These are phyloP conservation scores for Mesitornis unicolor DNA, from an alignment of 2,113 vertebrate genomes.

Conservation along the genomic window DNA sequence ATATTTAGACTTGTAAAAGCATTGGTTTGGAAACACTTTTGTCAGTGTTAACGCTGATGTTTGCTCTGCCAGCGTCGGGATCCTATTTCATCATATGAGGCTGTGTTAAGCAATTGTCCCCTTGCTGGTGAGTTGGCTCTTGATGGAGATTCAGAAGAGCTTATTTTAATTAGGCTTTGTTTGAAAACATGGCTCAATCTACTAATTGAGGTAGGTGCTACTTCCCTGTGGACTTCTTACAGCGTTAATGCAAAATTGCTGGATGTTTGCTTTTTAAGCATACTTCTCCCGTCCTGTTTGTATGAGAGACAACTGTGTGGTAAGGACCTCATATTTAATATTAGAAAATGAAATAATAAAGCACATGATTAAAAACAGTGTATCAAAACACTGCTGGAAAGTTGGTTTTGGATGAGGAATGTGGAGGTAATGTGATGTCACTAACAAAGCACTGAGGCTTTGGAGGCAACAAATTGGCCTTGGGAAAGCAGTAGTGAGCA, in stretches of 20 bases:
- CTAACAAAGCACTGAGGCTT: not conserved
- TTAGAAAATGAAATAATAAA: not conserved
- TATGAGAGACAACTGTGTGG: not conserved
- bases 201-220: slow-evolving; percentile 11
- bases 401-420: not conserved
- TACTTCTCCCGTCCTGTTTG: not conserved
- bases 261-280: not conserved
- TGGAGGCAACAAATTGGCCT: not conserved
- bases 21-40: not conserved
- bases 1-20: not conserved
- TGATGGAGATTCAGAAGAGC: slow-evolving; percentile 12
- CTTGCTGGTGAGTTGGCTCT: slow-evolving; percentile 21
- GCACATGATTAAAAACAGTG: not conserved
- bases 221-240: not conserved
- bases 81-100: not conserved
- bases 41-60: not conserved
- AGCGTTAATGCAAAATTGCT: not conserved
- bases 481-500: not conserved
- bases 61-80: not conserved
- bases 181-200: slow-evolving; percentile 39
- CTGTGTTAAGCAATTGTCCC: slow-evolving; percentile 21
- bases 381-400: not conserved
- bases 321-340: not conserved
- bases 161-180: slow-evolving; percentile 56
- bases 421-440: not conserved